Evolutionary conservation across 2,888 invertebrate species (phyloP).

Genomic region (Stenotaenia linearis): DNA sequence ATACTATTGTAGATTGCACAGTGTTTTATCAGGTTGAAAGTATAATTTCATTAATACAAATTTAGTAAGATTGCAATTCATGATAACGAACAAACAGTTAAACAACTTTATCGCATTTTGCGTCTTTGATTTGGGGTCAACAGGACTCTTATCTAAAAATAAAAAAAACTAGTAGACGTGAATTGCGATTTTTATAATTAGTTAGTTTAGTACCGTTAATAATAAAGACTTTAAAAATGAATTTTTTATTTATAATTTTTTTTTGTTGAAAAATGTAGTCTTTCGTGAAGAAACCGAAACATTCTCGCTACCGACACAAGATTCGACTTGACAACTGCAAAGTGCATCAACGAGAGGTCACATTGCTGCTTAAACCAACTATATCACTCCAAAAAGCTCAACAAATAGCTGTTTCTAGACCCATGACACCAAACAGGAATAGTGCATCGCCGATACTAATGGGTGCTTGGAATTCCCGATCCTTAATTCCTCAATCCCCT

Average conservation of each 20-base stretch:
- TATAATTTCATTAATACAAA: too few species aligned
- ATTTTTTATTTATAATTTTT: background rate
- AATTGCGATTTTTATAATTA: too few species aligned
- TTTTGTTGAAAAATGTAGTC: slow-evolving; percentile 33
- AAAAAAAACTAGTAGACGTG: too few species aligned
- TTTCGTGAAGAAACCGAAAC: slow-evolving; percentile 38
- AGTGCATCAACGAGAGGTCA: slow-evolving; percentile 38
- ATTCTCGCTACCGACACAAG: slow-evolving; percentile 37
- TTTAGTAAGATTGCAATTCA: too few species aligned
- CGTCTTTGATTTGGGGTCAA: too few species aligned
- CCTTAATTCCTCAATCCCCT: background rate
- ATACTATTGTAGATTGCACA: slow-evolving; percentile 44
- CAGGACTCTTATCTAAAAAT: too few species aligned
- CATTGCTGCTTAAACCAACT: slow-evolving; percentile 33
- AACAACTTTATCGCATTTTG: too few species aligned
- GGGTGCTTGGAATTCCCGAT: background rate
- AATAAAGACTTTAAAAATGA: background rate
- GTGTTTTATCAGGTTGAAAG: slow-evolving; percentile 45
- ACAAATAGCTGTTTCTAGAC: background rate
- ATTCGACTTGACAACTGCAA: slow-evolving; percentile 36
- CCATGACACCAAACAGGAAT: background rate
- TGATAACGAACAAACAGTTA: too few species aligned
- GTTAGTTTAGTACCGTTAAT: too few species aligned
- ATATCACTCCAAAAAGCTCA: background rate
- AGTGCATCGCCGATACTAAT: background rate